Evolutionary conservation across 92 coral and sea anemone genomes (phyloP).

Genomic region (Bergia puertoricense): DNA sequence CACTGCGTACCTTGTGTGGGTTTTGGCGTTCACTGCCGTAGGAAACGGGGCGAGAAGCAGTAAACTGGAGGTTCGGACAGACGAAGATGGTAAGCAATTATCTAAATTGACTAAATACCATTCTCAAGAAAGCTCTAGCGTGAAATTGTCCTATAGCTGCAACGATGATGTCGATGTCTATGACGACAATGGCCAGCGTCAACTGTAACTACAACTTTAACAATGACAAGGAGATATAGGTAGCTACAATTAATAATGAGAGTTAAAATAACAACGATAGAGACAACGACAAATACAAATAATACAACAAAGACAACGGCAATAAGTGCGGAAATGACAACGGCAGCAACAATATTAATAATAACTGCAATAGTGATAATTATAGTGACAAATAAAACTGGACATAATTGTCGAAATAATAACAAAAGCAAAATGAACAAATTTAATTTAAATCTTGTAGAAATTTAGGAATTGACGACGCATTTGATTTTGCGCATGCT

Average conservation of each 20-base stretch:
- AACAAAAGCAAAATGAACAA: too few species aligned
- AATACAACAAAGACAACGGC: too few species aligned
- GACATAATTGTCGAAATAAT: too few species aligned
- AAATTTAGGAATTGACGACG: too few species aligned
- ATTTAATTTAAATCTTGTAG: too few species aligned
- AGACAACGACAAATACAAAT: background rate
- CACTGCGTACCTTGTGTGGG: constrained; percentile 70
- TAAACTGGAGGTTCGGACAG: constrained; percentile 79
- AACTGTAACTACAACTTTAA: background rate
- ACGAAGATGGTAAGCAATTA: constrained; percentile 74
- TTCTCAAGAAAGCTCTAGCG: background rate
- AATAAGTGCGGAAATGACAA: too few species aligned
- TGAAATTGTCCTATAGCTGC: too few species aligned
- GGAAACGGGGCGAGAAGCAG: constrained; percentile 74
- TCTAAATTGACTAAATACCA: background rate
- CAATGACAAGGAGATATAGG: background rate
- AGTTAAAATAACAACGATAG: background rate
- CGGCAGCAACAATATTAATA: too few species aligned
- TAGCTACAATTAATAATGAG: background rate
- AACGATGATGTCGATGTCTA: background rate
- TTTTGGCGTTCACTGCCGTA: constrained; percentile 64
- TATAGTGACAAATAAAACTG: too few species aligned
- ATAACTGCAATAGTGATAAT: too few species aligned
- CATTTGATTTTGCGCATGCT: too few species aligned
- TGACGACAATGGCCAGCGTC: background rate